Evolutionary conservation across 1,140 invertebrate species (phyloP).

Genomic region (Pemphigus obesinymphae): DNA sequence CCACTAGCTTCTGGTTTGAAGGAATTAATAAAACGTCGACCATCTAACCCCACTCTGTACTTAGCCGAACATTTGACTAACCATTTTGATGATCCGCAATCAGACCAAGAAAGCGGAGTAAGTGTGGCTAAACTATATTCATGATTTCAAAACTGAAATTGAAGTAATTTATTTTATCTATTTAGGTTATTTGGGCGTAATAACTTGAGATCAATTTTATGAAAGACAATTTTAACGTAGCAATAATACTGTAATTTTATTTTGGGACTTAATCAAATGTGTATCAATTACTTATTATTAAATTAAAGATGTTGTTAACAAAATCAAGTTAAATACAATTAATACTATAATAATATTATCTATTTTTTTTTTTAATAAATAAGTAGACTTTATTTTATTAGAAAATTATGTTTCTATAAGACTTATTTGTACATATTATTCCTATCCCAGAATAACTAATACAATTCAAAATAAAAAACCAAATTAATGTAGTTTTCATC

Average conservation of each 20-base stretch:
- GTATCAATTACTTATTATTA: not conserved
- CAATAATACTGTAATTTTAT: not conserved
- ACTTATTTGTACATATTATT: not conserved
- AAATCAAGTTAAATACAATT: not conserved
- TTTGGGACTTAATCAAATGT: not conserved
- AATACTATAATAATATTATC: not conserved
- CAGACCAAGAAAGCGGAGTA: conserved; percentile 21
- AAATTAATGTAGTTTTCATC: no score
- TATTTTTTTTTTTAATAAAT: not conserved
- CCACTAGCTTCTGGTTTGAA: conserved; percentile 79
- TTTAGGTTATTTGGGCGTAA: not conserved
- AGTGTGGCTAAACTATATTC: not conserved
- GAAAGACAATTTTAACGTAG: not conserved
- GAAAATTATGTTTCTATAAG: not conserved
- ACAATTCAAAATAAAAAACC: not conserved
- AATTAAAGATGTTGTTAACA: not conserved
- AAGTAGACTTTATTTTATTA: not conserved
- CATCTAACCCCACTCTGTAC: conserved; percentile 75
- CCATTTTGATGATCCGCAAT: conserved; percentile 48
- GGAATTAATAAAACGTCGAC: conserved; percentile 74
- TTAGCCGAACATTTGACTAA: conserved; percentile 75
- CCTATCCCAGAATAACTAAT: not conserved
- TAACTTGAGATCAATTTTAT: not conserved
- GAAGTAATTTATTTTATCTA: not conserved
- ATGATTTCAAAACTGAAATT: not conserved